A percentile compares a stretch with the other conserved stretches of the same genome.
Evolutionary conservation across 2,888 invertebrate species (phyloP).

Genomic region (Phoenoteleia sp.): DNA sequence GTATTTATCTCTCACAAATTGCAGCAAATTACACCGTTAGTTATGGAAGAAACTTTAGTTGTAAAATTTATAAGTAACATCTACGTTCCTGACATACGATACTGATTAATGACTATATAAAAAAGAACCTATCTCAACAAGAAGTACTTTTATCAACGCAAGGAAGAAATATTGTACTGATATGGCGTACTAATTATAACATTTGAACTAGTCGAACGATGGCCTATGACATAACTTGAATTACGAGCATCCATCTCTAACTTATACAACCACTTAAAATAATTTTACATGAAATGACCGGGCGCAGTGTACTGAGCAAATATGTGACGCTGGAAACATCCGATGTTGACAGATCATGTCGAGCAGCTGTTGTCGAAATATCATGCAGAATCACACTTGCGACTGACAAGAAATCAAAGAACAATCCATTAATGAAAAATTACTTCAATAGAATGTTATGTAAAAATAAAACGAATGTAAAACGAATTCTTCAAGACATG

Average conservation of each 20-base stretch:
- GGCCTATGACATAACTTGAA: no score
- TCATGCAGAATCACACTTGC: slow-evolving; percentile 55
- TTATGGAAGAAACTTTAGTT: slow-evolving; percentile 51
- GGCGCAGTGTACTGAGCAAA: neutral
- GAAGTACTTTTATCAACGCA: no score
- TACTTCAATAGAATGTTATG: neutral
- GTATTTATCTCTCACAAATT: slow-evolving; percentile 64
- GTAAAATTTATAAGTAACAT: slow-evolving; percentile 55
- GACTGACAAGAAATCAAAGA: slow-evolving; percentile 62
- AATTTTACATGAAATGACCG: slow-evolving; percentile 27
- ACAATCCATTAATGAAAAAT: slow-evolving; percentile 35
- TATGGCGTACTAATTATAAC: neutral
- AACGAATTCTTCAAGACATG: no score
- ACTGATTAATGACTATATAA: slow-evolving; percentile 46
- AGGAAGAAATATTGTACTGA: no score
- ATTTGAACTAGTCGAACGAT: neutral
- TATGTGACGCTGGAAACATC: slow-evolving; percentile 42
- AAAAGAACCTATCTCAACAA: no score
- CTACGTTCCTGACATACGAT: slow-evolving; percentile 42
- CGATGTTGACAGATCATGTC: slow-evolving; percentile 57
- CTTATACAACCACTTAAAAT: slow-evolving; percentile 24
- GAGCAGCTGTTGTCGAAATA: slow-evolving; percentile 62
- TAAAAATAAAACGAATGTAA: no score
- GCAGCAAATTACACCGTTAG: slow-evolving; percentile 52
- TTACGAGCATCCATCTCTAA: slow-evolving; percentile 17